Evolutionary conservation across 2,797 vertebrate genomes (phyloP), one percentile per base, ranked within the genome.

Genomic region (Alectoris magna): DNA sequence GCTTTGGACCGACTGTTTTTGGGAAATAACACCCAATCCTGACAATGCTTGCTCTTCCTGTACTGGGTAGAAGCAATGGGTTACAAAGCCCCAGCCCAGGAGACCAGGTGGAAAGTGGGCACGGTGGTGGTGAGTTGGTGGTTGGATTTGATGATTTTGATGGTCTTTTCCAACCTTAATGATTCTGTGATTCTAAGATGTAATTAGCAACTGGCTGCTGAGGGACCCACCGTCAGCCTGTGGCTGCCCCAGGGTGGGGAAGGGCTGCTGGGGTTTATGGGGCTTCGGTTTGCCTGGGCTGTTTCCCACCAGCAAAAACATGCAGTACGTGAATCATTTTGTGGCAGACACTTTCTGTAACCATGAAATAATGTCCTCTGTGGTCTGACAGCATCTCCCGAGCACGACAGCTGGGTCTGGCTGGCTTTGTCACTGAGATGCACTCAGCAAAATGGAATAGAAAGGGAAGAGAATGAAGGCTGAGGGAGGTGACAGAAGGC

Each of bases 351-450:
- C 23, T 10, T 6, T 21, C 23, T 36, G 60, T 18, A 44, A 26
- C 5, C 8, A 51, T 2, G 34, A 63, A 68, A 4, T 3, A 43
- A 41, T 71, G 60, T 34, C 6, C 68, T 39, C 5, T 3, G 5
- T 6, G 71, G 38, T 13, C 67, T 79, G 13, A 10, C 3, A 66
- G 4, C 64, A 26, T 5, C 53, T 82, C 48, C 21, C 41, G 26
- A 29, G 34, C 56, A 6, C 0, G 0, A 31, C 0, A 0, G 39
- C 44, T 3, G 22, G 0, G 0, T 18, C 58, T 21, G 2, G 67
- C 0, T 11, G 2, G 27, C 62, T 85, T 15, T 70, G 77, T 48
- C 60, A 10, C 0, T 4, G 67, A 31, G 29, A 27, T 2, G 13
- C 1, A 0, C 14, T n/a, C 3, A 53, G 58, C 5, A 29, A 56